Conservation (phyloP, 2,797 vertebrate species). For the Pipistrellus pygmaeus region DNA sequence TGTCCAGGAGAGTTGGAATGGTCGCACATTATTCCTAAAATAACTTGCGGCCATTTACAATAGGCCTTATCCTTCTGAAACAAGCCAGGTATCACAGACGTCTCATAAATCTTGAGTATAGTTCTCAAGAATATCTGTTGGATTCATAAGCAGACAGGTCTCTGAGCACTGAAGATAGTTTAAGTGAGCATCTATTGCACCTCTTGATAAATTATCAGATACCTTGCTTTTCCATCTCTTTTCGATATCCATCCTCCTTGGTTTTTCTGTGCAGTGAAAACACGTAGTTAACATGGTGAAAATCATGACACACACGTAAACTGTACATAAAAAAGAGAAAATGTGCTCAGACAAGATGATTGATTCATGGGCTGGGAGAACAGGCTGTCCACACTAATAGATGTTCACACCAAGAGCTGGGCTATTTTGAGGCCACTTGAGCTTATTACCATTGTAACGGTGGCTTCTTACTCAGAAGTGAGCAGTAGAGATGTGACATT, state of each 20-base stretch:
- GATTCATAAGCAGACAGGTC: neutral
- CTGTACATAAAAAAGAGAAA: neutral
- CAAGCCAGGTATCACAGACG: neutral
- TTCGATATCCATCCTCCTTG: neutral
- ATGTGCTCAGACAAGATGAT: neutral
- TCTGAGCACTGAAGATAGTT: neutral
- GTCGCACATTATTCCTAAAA: constrained; percentile 30
- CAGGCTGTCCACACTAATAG: neutral
- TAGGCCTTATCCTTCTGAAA: neutral
- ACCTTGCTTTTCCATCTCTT: neutral
- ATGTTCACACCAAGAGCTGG: neutral
- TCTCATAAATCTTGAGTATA: neutral
- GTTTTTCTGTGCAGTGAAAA: constrained; percentile 1
- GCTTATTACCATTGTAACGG: neutral
- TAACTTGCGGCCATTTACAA: neutral
- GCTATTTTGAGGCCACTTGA: neutral
- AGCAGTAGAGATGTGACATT: neutral
- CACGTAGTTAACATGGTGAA: neutral
- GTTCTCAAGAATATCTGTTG: neutral
- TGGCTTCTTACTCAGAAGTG: constrained; percentile 30
- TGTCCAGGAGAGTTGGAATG: neutral
- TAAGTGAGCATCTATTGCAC: neutral
- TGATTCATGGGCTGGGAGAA: neutral
- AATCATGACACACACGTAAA: neutral
- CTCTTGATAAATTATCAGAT: neutral